These are phyloP conservation scores for Villa cingulata DNA, from an alignment of 2,888 invertebrate species.

Conservation along the genomic window DNA sequence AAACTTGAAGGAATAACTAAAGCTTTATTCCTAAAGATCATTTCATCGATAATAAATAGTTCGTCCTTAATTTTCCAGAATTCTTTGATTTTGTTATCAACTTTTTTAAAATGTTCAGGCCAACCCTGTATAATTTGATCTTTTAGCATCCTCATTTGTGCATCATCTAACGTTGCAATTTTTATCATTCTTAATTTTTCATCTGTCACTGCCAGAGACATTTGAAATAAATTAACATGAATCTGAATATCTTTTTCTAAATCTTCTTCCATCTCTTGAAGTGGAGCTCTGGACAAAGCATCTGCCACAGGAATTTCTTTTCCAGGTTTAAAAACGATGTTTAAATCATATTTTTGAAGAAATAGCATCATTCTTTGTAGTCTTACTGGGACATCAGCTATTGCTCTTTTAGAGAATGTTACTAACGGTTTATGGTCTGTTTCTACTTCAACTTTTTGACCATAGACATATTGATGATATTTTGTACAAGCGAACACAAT, in stretches of 20 bases:
- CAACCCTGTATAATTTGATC: conserved; percentile 8
- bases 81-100: conserved; percentile 10
- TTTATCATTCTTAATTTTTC: no score
- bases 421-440: conserved; percentile 14
- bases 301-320: conserved; percentile 15
- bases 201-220: conserved; percentile 13
- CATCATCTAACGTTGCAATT: no score
- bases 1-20: conserved; percentile 13
- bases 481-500: conserved; percentile 14
- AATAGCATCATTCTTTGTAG: conserved; percentile 13
- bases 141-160: conserved; percentile 3
- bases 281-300: conserved; percentile 7
- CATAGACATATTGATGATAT: conserved; percentile 14
- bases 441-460: conserved; percentile 6
- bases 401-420: conserved; percentile 10
- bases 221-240: conserved; percentile 11
- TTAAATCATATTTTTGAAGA: conserved; percentile 13
- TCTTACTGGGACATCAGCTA: conserved; percentile 9
- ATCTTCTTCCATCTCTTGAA: neutral
- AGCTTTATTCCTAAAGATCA: conserved; percentile 16
- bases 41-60: conserved; percentile 14
- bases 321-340: conserved; percentile 14
- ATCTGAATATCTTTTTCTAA: conserved; percentile 11
- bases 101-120: conserved; percentile 11
- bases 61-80: conserved; percentile 18